These are phyloP conservation scores for Crocallis elinguaria DNA, from an alignment of 2,888 invertebrate species.

Conservation along the genomic window DNA sequence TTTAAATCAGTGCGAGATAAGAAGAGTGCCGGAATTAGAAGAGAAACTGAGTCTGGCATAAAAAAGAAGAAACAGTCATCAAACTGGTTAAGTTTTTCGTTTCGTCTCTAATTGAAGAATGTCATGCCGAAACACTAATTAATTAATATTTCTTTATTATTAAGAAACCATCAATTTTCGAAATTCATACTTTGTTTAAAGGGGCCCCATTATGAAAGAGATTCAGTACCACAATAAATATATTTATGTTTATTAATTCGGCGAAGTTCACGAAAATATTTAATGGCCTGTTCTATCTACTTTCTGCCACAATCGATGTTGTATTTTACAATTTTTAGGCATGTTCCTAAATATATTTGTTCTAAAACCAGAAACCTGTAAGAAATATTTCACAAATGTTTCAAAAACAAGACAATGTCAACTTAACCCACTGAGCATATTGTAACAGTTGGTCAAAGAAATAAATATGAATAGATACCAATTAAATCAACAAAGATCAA, in stretches of 20 bases:
- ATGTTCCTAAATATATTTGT: slow-evolving; percentile 8
- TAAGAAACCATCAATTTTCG: too few species aligned
- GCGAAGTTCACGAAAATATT: too few species aligned
- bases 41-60: background rate
- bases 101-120: too few species aligned
- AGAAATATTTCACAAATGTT: background rate
- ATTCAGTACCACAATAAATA: slow-evolving; percentile 19
- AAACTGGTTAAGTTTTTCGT: slow-evolving; percentile 1
- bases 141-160: too few species aligned
- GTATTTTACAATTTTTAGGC: slow-evolving; percentile 14
- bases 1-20: slow-evolving; percentile 6
- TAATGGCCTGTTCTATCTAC: too few species aligned
- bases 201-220: too few species aligned
- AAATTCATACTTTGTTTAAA: too few species aligned
- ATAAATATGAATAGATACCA: slow-evolving; percentile 4
- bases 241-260: too few species aligned
- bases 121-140: too few species aligned
- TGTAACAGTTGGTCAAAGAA: slow-evolving; percentile 9
- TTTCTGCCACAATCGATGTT: slow-evolving; percentile 6
- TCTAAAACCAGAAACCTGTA: slow-evolving; percentile 2
- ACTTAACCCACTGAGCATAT: slow-evolving; percentile 7
- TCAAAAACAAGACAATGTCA: background rate
- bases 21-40: slow-evolving; percentile 5
- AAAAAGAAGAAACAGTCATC: slow-evolving; percentile 10
- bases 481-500: slow-evolving; percentile 17